Evolutionary conservation across 2,888 invertebrate species (phyloP).

Genomic region (Thereva unica): DNA sequence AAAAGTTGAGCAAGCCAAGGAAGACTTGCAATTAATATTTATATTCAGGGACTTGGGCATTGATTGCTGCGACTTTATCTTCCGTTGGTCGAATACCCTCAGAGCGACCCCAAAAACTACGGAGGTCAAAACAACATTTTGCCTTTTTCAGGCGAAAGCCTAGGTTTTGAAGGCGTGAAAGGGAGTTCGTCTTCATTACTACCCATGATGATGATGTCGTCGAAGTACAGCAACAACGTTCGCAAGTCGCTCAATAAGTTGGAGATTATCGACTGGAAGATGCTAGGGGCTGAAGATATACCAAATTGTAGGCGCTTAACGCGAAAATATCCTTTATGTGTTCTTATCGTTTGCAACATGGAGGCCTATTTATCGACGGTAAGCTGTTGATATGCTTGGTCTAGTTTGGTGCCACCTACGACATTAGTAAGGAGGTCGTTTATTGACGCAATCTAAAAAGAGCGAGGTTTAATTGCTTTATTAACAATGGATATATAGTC

Average conservation of each 20-base stretch:
- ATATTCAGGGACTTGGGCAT: constrained; percentile 39
- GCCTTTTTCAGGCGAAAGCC: constrained; percentile 35
- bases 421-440: constrained; percentile 41
- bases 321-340: constrained; percentile 49
- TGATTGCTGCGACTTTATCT: constrained; percentile 40
- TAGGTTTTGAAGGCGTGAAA: constrained; percentile 21
- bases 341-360: constrained; percentile 48
- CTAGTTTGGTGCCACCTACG: constrained; percentile 48
- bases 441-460: too few relatives aligned
- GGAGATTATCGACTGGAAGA: constrained; percentile 38
- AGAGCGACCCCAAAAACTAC: constrained; percentile 39
- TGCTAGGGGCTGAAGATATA: constrained; percentile 40
- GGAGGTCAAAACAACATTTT: constrained; percentile 40
- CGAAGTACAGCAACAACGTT: too few relatives aligned
- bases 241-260: too few relatives aligned
- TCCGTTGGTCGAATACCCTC: constrained; percentile 39
- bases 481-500: background rate
- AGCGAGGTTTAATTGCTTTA: background rate
- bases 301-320: constrained; percentile 46
- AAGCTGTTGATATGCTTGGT: constrained; percentile 52
- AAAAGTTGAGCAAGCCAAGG: constrained; percentile 37
- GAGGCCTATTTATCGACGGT: constrained; percentile 48
- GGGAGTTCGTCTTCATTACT: constrained; percentile 36
- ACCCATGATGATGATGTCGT: constrained; percentile 40
- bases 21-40: constrained; percentile 42